Conservation (phyloP, 2,797 vertebrate genomes). For the Naso thynnoides region DNA sequence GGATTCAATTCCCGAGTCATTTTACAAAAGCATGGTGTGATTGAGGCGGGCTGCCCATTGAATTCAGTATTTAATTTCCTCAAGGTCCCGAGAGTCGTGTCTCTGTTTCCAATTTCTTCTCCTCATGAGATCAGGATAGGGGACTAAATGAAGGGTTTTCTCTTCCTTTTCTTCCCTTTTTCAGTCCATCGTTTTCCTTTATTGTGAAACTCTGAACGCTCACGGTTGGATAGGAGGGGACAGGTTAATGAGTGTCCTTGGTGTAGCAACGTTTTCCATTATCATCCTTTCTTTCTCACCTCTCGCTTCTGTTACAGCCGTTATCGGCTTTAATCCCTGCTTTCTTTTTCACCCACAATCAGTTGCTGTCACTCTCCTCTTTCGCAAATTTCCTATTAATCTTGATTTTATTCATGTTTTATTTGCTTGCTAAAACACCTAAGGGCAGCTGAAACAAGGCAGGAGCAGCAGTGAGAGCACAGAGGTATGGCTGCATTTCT, state of each 20-base stretch:
- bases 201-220: slow-evolving; percentile 45
- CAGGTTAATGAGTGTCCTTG: slow-evolving; percentile 64
- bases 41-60: slow-evolving; percentile 71
- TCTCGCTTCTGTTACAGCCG: slow-evolving; percentile 8
- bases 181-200: slow-evolving; percentile 48
- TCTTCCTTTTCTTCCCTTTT: slow-evolving; percentile 41
- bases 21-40: slow-evolving; percentile 71
- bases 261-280: slow-evolving; percentile 47
- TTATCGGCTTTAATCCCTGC: slow-evolving; percentile 27
- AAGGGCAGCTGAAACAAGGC: background rate
- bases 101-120: slow-evolving; percentile 76
- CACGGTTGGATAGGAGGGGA: slow-evolving; percentile 40
- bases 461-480: too few relatives aligned
- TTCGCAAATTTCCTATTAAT: background rate
- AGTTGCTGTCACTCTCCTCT: background rate
- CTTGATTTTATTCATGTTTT: background rate
- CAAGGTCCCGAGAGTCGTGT: slow-evolving; percentile 70
- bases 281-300: slow-evolving; percentile 30
- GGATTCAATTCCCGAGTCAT: slow-evolving; percentile 77
- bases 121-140: slow-evolving; percentile 66
- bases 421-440: background rate
- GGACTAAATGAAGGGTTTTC: slow-evolving; percentile 61
- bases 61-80: slow-evolving; percentile 81
- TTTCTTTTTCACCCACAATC: slow-evolving; percentile 10
- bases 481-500: too few relatives aligned